Evolutionary conservation across 2,888 invertebrate species (phyloP), one percentile per base, ranked within the genome.

Genomic region (Toxonevra muliebris): DNA sequence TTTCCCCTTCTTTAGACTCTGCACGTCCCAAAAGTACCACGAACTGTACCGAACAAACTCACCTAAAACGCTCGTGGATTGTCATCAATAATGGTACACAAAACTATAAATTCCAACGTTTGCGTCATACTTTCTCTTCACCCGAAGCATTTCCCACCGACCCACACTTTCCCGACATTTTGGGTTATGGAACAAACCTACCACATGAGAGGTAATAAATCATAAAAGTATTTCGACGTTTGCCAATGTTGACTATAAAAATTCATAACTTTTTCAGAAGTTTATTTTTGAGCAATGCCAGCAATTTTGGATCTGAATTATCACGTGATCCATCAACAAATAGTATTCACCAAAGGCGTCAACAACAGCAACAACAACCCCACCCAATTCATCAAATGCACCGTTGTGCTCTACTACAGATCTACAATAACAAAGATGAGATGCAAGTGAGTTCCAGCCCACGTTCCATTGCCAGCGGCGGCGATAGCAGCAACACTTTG

Each of bases 51-150:
- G 84, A 84, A 76, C 81, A 83, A 69, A 84, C 82, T 8, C 78
- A 78, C 73, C 72, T 84, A 48, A 84, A 84, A 68, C 80, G 83
- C 62, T 82, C 84, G 12, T 84, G 85, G 84, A 73, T 85, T 65
- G 76, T 82, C 43, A 80, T 84, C 15, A 82, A 81, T 61, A 81
- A 79, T 65, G 78, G 80, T 45, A 71, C 71, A 12, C 76, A 78
- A 61, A 76, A 77, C 57, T 81, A 76, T 61, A 77, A 82, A 12
- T 77, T 83, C 15, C 82, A 80, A 68, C 80, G 83, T 5, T 71
- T 84, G 66, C 82, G 84, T 15, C 84, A 83, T 50, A 84, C 85
- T 0, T 83, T 80, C 69, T 85, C 84, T 12, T 83, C 82, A 0
- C 85, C 84, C 2, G 84, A 84, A 69, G 79, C 84, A 13, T 83